Conservation (phyloP, 2,797 vertebrate species). For the Gallinago stenura region DNA sequence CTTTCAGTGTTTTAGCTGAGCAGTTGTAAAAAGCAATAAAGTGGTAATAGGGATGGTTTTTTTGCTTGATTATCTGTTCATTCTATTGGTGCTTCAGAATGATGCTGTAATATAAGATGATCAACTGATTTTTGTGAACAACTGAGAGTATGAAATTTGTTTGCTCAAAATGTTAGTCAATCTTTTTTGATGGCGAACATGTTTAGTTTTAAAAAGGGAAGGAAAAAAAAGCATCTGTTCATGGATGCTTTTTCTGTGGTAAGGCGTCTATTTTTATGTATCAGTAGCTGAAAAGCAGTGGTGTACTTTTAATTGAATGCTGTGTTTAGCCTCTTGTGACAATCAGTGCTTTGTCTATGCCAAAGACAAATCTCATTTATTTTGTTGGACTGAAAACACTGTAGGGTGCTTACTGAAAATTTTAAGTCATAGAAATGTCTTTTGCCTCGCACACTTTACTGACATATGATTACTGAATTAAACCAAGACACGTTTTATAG, state of each 20-base stretch:
- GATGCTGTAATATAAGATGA: constrained; percentile 12
- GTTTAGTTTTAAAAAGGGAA: neutral
- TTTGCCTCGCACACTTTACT: neutral
- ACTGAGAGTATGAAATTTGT: constrained; percentile 8
- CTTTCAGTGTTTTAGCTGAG: neutral
- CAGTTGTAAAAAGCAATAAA: constrained; percentile 46
- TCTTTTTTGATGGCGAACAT: constrained; percentile 25
- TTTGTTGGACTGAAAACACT: constrained; percentile 17
- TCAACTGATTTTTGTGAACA: constrained; percentile 39
- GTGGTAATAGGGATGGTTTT: neutral
- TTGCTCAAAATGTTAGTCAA: constrained; percentile 40
- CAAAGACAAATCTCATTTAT: constrained; percentile 35
- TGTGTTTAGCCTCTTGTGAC: constrained; percentile 7
- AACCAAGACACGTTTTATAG: neutral
- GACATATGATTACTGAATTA: neutral
- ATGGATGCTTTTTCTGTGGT: constrained; percentile 6
- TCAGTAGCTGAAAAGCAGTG: neutral
- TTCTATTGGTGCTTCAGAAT: constrained; percentile 26
- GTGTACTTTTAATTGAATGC: constrained; percentile 18
- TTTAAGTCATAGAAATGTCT: neutral
- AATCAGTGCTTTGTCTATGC: constrained; percentile 11
- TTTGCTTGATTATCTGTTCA: constrained; percentile 26
- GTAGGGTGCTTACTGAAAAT: neutral
- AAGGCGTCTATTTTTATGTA: neutral
- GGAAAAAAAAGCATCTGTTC: constrained; percentile 28